Conservation (phyloP, 2,888 invertebrate genomes). For the Nudaria mundana region DNA sequence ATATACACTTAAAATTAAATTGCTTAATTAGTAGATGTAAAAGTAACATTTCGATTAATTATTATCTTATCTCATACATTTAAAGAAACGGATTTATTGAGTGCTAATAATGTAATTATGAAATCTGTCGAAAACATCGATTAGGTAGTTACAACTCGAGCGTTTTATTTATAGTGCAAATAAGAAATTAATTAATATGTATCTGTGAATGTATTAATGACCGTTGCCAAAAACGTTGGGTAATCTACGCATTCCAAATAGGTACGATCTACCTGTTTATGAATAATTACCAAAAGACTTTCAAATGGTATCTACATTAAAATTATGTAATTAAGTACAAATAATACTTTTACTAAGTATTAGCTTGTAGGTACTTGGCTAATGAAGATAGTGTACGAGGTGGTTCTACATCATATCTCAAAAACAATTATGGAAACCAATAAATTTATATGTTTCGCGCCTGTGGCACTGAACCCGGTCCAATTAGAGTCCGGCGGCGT, state of each 20-base stretch:
- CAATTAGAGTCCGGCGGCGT: conserved; percentile 71
- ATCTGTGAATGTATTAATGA: conserved; percentile 17
- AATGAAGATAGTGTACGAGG: conserved; percentile 54
- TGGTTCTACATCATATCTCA: conserved; percentile 54
- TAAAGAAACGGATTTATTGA: conserved; percentile 29
- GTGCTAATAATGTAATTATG: conserved; percentile 32
- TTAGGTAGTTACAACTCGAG: conserved; percentile 7
- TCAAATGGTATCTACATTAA: too few relatives aligned
- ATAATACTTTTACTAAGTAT: too few relatives aligned
- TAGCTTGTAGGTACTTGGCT: too few relatives aligned
- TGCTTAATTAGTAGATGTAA: conserved; percentile 16
- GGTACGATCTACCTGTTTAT: too few relatives aligned
- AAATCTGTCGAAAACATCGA: conserved; percentile 28
- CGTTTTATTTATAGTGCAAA: conserved; percentile 28
- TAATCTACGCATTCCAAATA: too few relatives aligned
- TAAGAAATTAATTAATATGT: too few relatives aligned
- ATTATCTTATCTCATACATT: conserved; percentile 29
- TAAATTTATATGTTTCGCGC: conserved; percentile 74
- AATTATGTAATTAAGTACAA: too few relatives aligned
- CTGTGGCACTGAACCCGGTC: conserved; percentile 71
- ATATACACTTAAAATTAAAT: conserved; percentile 32
- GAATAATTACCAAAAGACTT: too few relatives aligned
- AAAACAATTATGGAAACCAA: conserved; percentile 76
- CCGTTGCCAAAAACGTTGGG: conserved; percentile 22
- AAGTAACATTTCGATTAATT: conserved; percentile 24